Evolutionary conservation across 2,888 invertebrate genomes (phyloP).

Genomic region (Lymantria dispar): DNA sequence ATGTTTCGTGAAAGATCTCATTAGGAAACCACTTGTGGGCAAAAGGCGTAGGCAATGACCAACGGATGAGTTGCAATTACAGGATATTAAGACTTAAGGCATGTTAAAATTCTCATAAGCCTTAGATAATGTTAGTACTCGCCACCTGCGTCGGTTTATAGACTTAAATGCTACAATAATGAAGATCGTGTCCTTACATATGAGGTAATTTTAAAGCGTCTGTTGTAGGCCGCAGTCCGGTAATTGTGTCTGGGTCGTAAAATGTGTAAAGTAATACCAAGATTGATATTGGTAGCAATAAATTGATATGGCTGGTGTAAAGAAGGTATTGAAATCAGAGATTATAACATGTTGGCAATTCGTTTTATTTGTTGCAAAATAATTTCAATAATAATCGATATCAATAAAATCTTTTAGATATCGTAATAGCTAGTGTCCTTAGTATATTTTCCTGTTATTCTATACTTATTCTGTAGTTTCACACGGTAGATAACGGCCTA

Average conservation of each 20-base stretch:
- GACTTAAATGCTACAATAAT: constrained; percentile 55
- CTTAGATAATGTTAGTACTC: constrained; percentile 57
- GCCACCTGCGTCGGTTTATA: constrained; percentile 55
- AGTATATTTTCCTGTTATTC: no score
- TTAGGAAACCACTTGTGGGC: constrained; percentile 16
- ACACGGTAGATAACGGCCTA: no score
- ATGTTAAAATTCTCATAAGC: constrained; percentile 70
- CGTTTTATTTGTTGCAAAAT: neutral
- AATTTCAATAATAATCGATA: no score
- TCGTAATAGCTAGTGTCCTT: no score
- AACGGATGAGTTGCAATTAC: constrained; percentile 49
- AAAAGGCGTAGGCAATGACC: constrained; percentile 12
- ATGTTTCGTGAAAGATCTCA: constrained; percentile 25
- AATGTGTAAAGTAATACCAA: constrained; percentile 1
- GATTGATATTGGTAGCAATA: constrained; percentile 7
- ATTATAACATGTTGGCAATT: neutral
- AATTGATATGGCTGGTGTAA: constrained; percentile 1
- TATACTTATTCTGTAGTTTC: no score
- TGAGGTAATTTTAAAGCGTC: constrained; percentile 36
- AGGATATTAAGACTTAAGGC: constrained; percentile 60
- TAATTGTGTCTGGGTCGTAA: constrained; percentile 8
- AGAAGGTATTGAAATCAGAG: neutral
- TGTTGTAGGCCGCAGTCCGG: constrained; percentile 19
- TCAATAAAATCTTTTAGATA: no score
- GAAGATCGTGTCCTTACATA: constrained; percentile 58